phyloP scores from a whole-genome alignment of 2,797 vertebrate genomes.

The Garrulus glandarius region DNA sequence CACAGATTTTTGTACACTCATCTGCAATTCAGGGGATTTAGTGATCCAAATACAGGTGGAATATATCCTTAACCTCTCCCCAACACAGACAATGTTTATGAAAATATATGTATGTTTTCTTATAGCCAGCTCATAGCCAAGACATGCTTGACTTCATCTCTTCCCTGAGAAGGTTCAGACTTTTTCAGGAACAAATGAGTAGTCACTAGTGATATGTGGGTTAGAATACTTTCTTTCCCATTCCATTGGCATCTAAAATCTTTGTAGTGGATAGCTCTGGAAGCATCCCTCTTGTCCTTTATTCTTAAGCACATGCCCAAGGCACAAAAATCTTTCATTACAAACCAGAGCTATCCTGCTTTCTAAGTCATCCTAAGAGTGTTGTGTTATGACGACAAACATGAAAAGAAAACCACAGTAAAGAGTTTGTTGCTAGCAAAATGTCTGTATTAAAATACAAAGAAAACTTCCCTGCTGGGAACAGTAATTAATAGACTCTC shows the following conservation, averaged over 20 bases:
- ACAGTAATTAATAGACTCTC: neutral
- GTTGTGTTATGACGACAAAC: neutral
- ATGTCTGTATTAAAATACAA: conserved; percentile 64
- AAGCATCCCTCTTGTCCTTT: neutral
- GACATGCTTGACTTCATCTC: neutral
- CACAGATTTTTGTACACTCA: neutral
- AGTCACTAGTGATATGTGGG: neutral
- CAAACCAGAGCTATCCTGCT: neutral
- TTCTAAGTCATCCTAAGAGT: neutral
- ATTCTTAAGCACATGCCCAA: neutral
- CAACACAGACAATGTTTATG: neutral
- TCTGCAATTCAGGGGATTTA: neutral
- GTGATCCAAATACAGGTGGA: neutral
- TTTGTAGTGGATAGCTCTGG: neutral
- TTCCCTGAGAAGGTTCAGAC: neutral
- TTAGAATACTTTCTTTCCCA: neutral
- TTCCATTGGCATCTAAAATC: neutral
- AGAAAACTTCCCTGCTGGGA: neutral
- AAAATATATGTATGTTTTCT: neutral
- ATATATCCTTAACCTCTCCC: neutral
- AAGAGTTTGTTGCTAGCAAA: conserved; percentile 39
- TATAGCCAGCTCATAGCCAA: neutral
- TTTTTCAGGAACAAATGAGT: neutral
- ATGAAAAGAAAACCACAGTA: neutral
- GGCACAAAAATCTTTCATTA: neutral